Conservation (phyloP, 1,140 invertebrate genomes). For the Eriocheir sinensis region DNA sequence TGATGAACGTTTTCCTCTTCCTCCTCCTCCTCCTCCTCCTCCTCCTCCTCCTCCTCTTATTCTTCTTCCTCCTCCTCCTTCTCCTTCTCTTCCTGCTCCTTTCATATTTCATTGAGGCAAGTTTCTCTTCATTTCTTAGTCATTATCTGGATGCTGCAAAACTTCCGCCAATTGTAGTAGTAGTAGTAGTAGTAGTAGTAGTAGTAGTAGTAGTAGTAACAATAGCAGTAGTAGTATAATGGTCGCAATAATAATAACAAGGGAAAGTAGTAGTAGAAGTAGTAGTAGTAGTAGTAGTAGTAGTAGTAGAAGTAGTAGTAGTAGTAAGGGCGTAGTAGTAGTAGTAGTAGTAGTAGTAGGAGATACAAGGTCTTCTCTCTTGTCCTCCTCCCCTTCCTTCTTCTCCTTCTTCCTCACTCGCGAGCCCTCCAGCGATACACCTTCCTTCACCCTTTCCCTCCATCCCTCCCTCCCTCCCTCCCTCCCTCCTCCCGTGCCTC, state of each 20-base stretch:
- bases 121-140: too few relatives aligned
- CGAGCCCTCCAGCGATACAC: not conserved
- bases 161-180: not conserved
- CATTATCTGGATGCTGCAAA: not conserved
- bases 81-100: too few relatives aligned
- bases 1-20: not conserved
- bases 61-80: too few relatives aligned
- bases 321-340: not conserved
- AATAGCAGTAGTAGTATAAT: not conserved
- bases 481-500: not conserved
- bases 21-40: too few relatives aligned
- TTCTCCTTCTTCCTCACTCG: not conserved
- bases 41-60: too few relatives aligned
- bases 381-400: too few relatives aligned
- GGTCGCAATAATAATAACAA: not conserved
- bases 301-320: not conserved
- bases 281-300: constrained; percentile 18
- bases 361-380: not conserved
- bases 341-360: not conserved
- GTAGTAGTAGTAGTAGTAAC: constrained; percentile 2
- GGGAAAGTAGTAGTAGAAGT: not conserved
- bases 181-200: constrained; percentile 7
- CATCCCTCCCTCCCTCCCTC: constrained; percentile 17
- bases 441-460: not conserved
- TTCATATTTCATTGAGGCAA: too few relatives aligned